phyloP scores from a whole-genome alignment of 2,888 invertebrate species.

The Chloroclystis v-ata region DNA sequence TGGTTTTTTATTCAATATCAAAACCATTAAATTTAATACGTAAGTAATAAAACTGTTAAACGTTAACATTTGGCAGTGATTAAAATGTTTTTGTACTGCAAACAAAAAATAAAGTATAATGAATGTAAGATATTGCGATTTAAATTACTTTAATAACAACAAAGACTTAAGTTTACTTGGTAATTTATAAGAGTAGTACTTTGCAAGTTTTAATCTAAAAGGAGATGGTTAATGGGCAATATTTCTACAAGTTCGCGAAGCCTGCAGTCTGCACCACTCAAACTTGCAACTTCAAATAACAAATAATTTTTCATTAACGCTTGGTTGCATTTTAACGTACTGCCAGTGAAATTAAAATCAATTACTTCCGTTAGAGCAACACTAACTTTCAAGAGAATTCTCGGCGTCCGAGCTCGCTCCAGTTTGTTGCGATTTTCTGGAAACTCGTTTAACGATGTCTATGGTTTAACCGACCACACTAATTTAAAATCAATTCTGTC shows the following conservation, averaged over 20 bases:
- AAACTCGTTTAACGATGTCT: constrained; percentile 37
- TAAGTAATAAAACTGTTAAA: too few relatives aligned
- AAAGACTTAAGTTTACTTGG: constrained; percentile 13
- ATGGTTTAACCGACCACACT: constrained; percentile 30
- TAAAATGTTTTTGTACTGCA: too few relatives aligned
- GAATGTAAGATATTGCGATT: too few relatives aligned
- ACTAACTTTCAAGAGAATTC: constrained; percentile 54
- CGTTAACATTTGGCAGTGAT: too few relatives aligned
- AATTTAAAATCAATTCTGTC: constrained; percentile 31
- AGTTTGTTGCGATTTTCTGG: constrained; percentile 44
- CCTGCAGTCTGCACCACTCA: constrained; percentile 36
- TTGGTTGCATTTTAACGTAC: constrained; percentile 56
- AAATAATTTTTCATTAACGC: constrained; percentile 73
- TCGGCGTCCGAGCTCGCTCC: constrained; percentile 30
- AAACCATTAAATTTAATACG: too few relatives aligned
- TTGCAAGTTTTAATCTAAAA: constrained; percentile 17
- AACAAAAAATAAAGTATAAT: too few relatives aligned
- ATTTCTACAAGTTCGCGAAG: constrained; percentile 37
- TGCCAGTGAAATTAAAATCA: constrained; percentile 66
- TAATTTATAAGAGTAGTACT: not conserved
- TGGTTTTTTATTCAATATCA: too few relatives aligned
- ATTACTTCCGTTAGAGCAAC: constrained; percentile 59
- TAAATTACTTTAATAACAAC: too few relatives aligned
- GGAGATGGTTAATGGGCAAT: constrained; percentile 50
- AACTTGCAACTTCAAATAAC: constrained; percentile 58